These are phyloP conservation scores for Diphyllodes magnificus DNA, from an alignment of 2,113 vertebrate species.

Conservation along the genomic window DNA sequence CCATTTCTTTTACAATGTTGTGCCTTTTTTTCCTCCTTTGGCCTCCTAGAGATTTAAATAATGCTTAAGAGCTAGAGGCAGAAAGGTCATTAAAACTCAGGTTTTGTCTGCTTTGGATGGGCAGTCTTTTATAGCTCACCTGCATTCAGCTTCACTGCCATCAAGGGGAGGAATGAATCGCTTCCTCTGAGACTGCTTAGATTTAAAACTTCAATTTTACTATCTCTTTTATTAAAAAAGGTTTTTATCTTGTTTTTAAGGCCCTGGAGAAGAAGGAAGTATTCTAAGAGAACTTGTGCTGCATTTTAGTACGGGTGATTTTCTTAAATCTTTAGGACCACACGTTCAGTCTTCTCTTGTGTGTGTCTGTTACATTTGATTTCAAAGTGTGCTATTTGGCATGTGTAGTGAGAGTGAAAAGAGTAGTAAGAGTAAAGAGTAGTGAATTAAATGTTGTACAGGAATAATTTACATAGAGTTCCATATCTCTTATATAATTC, in stretches of 20 bases:
- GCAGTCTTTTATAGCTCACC: background rate
- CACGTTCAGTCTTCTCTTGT: background rate
- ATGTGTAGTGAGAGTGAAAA: background rate
- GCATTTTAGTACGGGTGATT: background rate
- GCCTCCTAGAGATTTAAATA: background rate
- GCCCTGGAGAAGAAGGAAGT: background rate
- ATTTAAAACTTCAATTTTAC: background rate
- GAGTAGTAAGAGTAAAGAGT: background rate
- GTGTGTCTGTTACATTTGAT: background rate
- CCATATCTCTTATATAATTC: background rate
- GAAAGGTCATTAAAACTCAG: background rate
- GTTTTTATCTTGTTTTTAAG: background rate
- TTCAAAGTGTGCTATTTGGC: background rate
- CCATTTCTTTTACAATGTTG: background rate
- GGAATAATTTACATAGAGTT: background rate
- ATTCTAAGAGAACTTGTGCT: background rate
- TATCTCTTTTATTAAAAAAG: background rate
- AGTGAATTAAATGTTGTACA: background rate
- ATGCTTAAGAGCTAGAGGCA: background rate
- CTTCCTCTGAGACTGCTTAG: background rate
- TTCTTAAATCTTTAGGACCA: background rate
- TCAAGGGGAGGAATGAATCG: background rate
- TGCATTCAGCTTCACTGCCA: background rate
- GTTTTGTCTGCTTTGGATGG: background rate
- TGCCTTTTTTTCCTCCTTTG: background rate